Base-by-base conservation (phyloP, 2,113 vertebrate genomes). In the Cyanistes caeruleus region DNA sequence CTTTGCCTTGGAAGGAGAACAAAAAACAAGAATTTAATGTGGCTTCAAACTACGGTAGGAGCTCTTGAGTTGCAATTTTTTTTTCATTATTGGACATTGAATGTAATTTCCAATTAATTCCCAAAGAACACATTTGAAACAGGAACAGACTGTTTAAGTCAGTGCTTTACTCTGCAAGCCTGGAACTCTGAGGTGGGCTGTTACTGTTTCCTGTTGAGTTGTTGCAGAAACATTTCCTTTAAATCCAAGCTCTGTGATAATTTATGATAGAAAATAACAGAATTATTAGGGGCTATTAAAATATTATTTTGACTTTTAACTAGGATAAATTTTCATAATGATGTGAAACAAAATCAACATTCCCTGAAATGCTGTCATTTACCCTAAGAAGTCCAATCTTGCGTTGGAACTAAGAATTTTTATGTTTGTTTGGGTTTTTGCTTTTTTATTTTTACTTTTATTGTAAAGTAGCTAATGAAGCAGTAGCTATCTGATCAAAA, bases 201-300 rank as follows among this genome's bases (percentile, higher is more conserved):
- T 37, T 81, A 49, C 2, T 49, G 48, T 24, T 93, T 95, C 81
- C 89, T 91, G 74, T 89, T 84, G 91, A 87, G 87, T 4, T 77
- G 91, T 77, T 94, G 67, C 59, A 91, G 55, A 94, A 97, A 95
- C 18, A 95, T 91, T 95, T 65, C 51, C 48, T 89, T 84, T 87
- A 74, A 77, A 84, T 91, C 69, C 68, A 70, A 86, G 60, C 64
- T 78, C 69, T 51, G 10, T 58, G 68, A 43, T 91, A 87, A 92
- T 94, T 87, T 84, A 33, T 59, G 35, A 64, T 72, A 49, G 82
- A 93, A 94, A 97, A 78, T 87, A 96, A 84, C 69, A 82, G 22
- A 62, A 64, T 59, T 58, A 84, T 93, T 95, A 89, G 33, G 19
- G 35, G 24, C 56, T 84, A 82, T 78, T 93, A 94, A 79, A n/a